Conservation (phyloP, 2,888 invertebrate species). For the Salticus scenicus region DNA sequence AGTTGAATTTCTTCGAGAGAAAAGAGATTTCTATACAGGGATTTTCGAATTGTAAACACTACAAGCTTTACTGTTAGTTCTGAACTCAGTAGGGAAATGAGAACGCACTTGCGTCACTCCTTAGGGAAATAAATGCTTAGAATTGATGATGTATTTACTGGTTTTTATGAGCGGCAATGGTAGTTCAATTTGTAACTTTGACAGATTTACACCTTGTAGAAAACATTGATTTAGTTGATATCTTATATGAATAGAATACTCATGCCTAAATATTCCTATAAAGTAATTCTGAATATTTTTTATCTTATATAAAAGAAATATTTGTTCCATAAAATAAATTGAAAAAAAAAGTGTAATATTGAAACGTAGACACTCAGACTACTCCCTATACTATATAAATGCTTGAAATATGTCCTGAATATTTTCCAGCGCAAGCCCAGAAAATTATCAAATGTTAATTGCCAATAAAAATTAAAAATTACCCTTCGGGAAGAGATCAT, state of each 20-base stretch:
- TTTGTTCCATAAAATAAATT: no score
- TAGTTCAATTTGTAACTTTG: slow-evolving; percentile 52
- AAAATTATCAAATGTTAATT: no score
- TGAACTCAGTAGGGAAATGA: slow-evolving; percentile 22
- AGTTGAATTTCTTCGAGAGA: slow-evolving; percentile 40
- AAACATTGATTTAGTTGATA: background rate
- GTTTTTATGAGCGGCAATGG: slow-evolving; percentile 35
- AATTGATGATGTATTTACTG: slow-evolving; percentile 62
- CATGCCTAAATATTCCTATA: no score
- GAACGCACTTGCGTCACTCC: slow-evolving; percentile 21
- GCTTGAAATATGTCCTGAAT: no score
- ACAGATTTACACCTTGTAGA: slow-evolving; percentile 41
- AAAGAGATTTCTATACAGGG: slow-evolving; percentile 21
- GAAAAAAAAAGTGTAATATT: no score
- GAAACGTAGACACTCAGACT: no score
- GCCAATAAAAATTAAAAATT: no score
- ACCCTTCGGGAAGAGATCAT: no score
- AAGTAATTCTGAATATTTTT: no score
- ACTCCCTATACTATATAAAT: no score
- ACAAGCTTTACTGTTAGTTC: slow-evolving; percentile 23
- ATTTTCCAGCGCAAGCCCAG: no score
- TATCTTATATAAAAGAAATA: no score
- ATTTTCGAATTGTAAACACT: slow-evolving; percentile 47
- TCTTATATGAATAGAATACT: background rate
- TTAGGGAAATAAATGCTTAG: slow-evolving; percentile 50